phyloP scores from a whole-genome alignment of 2,888 invertebrate genomes.

The Hirtodrosophila histrioides region DNA sequence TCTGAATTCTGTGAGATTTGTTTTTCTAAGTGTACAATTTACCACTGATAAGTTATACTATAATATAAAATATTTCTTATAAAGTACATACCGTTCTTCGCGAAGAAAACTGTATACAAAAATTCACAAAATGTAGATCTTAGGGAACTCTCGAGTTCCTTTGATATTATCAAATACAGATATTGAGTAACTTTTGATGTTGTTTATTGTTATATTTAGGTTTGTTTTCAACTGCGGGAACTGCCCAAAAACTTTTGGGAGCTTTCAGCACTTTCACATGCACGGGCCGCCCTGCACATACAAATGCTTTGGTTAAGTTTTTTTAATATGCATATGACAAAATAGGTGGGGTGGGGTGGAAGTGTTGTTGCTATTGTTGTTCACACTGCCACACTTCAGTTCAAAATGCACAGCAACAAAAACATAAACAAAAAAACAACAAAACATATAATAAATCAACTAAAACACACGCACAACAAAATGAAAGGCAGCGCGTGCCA shows the following conservation, averaged over 20 bases:
- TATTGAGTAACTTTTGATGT: not conserved
- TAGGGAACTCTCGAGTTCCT: no score
- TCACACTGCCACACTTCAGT: slow-evolving; percentile 28
- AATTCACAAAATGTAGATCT: no score
- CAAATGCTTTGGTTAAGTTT: slow-evolving; percentile 41
- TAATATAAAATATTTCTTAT: no score
- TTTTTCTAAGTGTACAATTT: no score
- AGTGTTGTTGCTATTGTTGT: slow-evolving; percentile 5
- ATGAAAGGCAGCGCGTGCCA: slow-evolving; percentile 55
- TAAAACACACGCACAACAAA: slow-evolving; percentile 6
- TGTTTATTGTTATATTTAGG: not conserved
- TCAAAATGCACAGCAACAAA: slow-evolving; percentile 6
- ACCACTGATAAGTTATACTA: no score
- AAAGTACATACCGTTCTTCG: no score
- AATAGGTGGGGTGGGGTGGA: slow-evolving; percentile 40
- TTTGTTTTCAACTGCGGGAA: slow-evolving; percentile 17
- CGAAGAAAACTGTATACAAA: no score
- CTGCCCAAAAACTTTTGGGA: slow-evolving; percentile 14
- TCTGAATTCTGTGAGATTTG: no score
- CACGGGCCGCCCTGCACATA: slow-evolving; percentile 33
- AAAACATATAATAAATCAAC: slow-evolving; percentile 21
- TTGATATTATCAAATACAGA: no score
- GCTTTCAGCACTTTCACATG: slow-evolving; percentile 41
- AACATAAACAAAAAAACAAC: not conserved
- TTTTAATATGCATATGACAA: slow-evolving; percentile 53